Evolutionary conservation across 2,888 invertebrate species (phyloP), one percentile per base, ranked within the genome.

Genomic region (Scaptomyza reducta): DNA sequence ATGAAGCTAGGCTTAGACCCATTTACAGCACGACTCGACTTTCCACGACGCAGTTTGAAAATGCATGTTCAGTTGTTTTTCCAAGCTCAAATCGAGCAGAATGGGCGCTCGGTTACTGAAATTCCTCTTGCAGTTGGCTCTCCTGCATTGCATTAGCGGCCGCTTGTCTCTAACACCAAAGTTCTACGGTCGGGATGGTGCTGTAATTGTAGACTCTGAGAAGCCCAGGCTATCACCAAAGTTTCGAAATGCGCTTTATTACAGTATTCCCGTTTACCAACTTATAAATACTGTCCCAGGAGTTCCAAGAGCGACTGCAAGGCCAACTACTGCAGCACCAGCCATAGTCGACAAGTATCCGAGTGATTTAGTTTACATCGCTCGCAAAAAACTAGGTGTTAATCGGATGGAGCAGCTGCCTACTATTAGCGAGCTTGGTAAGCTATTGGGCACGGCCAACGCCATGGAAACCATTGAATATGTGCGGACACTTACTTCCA

Each of bases 311-410:
- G 22, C 27, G 0, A 51, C 61, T 1, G 53, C 58, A 0, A 55
- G 68, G 1, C 64, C 75, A 0, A 67, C 74, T 1, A 59, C 70
- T 0, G 49, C 74, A 9, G 40, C 68, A 3, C 62, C 74, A 1
- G 27, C 7, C 6, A 9, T 42, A 0, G 18, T 38, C 2, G 77
- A 78, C 11, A 85, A 81, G 29, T 89, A 89, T 67, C 90, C 90
- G 1, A 70, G 55, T 3, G 90, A 91, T 76, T 69, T 91, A 16
- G 60, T 91, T 1, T 67, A 89, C 35, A 81, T 90, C 3, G 90
- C 90, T 5, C 75, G 76, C 18, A 77, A 74, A 11, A 90, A 86
- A 55, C 65, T 91, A 33, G 90, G 89, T 4, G 59, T 90, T 0
- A 87, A 72, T 27, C 79, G 77, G n/a, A 27, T 74, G 3, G 78